Base-by-base conservation (phyloP, 2,797 vertebrate species). In the Rhinophrynus dorsalis region DNA sequence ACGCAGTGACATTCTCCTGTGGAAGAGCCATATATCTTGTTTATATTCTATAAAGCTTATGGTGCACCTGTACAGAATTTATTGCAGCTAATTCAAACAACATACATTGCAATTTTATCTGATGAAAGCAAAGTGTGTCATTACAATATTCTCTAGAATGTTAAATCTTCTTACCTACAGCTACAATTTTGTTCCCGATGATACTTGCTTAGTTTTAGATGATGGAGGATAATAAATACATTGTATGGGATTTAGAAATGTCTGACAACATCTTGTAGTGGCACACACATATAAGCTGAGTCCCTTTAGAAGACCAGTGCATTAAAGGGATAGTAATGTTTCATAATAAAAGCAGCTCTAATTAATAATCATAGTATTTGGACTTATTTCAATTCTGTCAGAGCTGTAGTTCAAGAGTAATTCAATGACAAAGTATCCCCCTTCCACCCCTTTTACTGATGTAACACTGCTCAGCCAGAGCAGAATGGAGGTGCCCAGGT, bases 1-100 rank as follows among this genome's bases (percentile, higher is more conserved):
- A 67, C 73, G 74, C 76, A 78, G 65, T 55, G 38, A 6, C 59
- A 27, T 13, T 50, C 70, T 54, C 67, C 58, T 65, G 40, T 52
- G 58, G 44, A 33, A 47, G 40, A 52, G 62, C 11, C 35, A 47
- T 66, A 54, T 45, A 73, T 72, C 47, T 37, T n/a, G 24, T 33
- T 74, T 62, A 54, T 61, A 68, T 32, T 70, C 20, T 70, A 57
- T 35, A 59, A 21, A 47, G 37, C 40, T 44, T 24, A 20, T 24
- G 50, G 9, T 65, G 33, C 60, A 24, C 47, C 64, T 63, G 29
- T 17, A 57, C 33, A 42, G 29, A 44, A 56, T 68, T 68, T 74
- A 65, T 65, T 64, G 52, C 52, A 4, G 35, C 52, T 32, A 51
- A 15, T 62, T 42, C 30, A 51, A 15, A 58, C 61, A 65, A 58